A percentile compares a stretch with the other conserved stretches of the same genome.
Evolutionary conservation across 2,888 invertebrate species (phyloP).

Genomic region (Automeris io): DNA sequence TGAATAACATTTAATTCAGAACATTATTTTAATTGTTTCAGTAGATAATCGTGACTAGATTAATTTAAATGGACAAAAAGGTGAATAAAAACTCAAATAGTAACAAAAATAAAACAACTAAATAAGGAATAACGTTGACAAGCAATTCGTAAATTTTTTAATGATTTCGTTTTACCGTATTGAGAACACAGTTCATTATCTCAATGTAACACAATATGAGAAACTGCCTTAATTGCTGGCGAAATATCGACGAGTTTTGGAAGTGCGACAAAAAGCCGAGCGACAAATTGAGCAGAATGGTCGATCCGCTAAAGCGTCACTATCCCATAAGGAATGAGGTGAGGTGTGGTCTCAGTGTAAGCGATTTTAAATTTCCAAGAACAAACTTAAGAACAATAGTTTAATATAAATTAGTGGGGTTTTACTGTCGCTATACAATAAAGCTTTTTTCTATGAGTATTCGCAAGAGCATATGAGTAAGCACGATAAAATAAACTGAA

Average conservation of each 20-base stretch:
- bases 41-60: too few relatives aligned
- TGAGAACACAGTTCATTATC: conserved; percentile 5
- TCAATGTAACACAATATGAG: conserved; percentile 23
- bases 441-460: too few relatives aligned
- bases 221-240: conserved; percentile 43
- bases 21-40: too few relatives aligned
- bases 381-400: too few relatives aligned
- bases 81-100: too few relatives aligned
- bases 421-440: too few relatives aligned
- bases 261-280: conserved; percentile 42
- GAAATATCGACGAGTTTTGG: conserved; percentile 34
- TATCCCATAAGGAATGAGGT: conserved; percentile 43
- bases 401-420: too few relatives aligned
- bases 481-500: too few relatives aligned
- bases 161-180: neutral
- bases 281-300: conserved; percentile 48
- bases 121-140: neutral
- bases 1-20: too few relatives aligned
- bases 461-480: too few relatives aligned
- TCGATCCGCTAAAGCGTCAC: conserved; percentile 28
- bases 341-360: conserved; percentile 23
- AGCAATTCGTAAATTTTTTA: neutral
- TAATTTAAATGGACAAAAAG: too few relatives aligned
- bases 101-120: too few relatives aligned
- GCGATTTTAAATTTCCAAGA: conserved; percentile 10